phyloP scores from a whole-genome alignment of 2,113 vertebrate species.

The Protomyctophum bolini region DNA sequence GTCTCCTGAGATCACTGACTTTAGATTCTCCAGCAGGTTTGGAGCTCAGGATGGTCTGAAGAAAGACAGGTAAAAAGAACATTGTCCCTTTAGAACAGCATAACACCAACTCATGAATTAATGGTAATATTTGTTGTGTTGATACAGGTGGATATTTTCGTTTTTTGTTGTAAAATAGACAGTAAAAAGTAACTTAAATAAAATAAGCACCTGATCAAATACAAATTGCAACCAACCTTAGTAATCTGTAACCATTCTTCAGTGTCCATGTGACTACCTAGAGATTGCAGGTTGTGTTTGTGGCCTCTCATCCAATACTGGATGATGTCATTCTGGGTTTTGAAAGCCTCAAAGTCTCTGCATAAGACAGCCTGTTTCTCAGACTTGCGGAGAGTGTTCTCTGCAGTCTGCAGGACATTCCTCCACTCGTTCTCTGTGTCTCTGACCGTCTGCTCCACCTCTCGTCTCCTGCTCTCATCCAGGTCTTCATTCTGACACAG shows the following conservation, averaged over 20 bases:
- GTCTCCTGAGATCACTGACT: conserved; percentile 51
- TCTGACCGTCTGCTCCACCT: conserved; percentile 35
- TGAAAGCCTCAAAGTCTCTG: conserved; percentile 48
- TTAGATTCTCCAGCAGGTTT: conserved; percentile 57
- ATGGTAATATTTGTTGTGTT: no score
- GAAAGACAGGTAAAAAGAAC: not conserved
- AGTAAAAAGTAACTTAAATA: no score
- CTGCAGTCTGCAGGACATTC: conserved; percentile 50
- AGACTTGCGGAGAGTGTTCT: conserved; percentile 41
- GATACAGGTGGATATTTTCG: no score
- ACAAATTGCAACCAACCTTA: conserved; percentile 56
- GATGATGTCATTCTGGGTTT: conserved; percentile 41
- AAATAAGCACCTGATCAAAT: no score
- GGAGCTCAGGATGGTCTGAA: conserved; percentile 54
- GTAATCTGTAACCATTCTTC: conserved; percentile 40
- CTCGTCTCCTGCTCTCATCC: conserved; percentile 48
- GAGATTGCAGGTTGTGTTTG: conserved; percentile 39
- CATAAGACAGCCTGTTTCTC: conserved; percentile 38
- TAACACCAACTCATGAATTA: no score
- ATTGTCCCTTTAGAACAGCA: no score
- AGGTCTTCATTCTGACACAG: conserved; percentile 59
- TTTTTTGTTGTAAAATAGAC: no score
- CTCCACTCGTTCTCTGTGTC: conserved; percentile 70
- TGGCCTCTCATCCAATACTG: conserved; percentile 67
- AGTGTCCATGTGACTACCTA: conserved; percentile 8